Evolutionary conservation across 1,140 invertebrate species (phyloP), one percentile per base, ranked within the genome.

Genomic region (Amyelois transitella): DNA sequence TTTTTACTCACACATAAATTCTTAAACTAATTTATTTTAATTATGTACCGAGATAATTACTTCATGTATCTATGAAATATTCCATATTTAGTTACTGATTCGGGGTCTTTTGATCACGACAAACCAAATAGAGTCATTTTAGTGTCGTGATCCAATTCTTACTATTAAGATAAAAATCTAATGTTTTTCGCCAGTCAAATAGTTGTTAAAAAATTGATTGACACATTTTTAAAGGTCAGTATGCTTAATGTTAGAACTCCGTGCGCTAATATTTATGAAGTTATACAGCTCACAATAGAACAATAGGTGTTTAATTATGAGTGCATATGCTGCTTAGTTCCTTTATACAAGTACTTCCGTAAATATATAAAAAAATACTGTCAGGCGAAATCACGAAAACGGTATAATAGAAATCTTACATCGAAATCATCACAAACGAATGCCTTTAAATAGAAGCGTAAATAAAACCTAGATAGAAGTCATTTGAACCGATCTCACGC

Each of bases 221-320:
- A 68, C 67, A 67, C 51, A 53, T 66, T 58, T 38, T 18, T 45
- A 45, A 53, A 58, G 51, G 52, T 60, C 58, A 22, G 58, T 58
- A 53, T 47, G 44, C 19, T 20, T 47, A 47, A 20, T 47, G 3
- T 18, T 18, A 44, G 6, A 44, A 44, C 18, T 6, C 43, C 18
- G 5, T 55, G 14, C 32, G 18, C 21, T 43, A 53, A 55, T 58
- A 45, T 60, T 28, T 49, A 55, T 63, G 50, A 58, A 56, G 50
- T 43, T 66, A 51, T 28, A 55, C 55, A 51, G 50, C 54, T 65
- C 64, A 76, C 68, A 76, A 76, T 76, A 53, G 64, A 72, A 72
- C 59, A 72, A 69, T 63, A 53, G 55, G 51, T 60, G 20, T 47
- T 20, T 60, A 58, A 60, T 72, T 60, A 66, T 17, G 50, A 25